phyloP scores from a whole-genome alignment of 2,888 invertebrate genomes.

The Scaptomyza polygonia region DNA sequence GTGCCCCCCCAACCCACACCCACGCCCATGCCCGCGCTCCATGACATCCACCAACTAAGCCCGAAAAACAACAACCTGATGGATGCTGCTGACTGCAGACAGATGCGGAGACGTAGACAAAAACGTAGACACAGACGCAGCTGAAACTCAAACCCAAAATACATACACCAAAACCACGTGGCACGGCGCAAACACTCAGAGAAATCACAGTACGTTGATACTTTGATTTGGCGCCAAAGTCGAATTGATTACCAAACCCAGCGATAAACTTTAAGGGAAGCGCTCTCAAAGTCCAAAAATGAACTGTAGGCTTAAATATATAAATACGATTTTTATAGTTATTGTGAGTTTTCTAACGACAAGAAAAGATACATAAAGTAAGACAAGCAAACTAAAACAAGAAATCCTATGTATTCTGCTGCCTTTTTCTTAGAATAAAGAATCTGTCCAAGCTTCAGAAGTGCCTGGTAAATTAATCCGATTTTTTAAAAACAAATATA shows the following conservation, averaged over 20 bases:
- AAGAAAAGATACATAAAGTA: no score
- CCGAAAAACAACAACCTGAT: slow-evolving; percentile 47
- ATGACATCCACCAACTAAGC: not conserved
- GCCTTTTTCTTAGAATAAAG: not conserved
- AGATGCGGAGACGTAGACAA: slow-evolving; percentile 10
- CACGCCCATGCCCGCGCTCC: not conserved
- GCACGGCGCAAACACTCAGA: slow-evolving; percentile 7
- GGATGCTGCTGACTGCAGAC: slow-evolving; percentile 63
- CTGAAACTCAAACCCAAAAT: slow-evolving; percentile 14
- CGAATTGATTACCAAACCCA: no score
- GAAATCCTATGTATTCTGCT: no score
- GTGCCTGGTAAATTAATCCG: not conserved
- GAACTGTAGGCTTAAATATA: no score
- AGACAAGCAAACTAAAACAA: no score
- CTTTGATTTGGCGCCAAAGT: no score
- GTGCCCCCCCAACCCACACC: slow-evolving; percentile 1
- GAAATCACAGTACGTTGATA: no score
- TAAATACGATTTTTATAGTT: no score
- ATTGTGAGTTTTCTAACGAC: no score
- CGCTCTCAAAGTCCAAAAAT: no score
- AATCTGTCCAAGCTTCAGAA: not conserved
- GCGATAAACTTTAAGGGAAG: no score
- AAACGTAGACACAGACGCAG: not conserved
- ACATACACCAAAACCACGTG: slow-evolving; percentile 23
- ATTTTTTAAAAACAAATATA: no score